A percentile compares a stretch with the other conserved stretches of the same genome.
These are phyloP conservation scores for Anthopleura sola DNA, from an alignment of 64 coral and sea anemone genomes.

Conservation along the genomic window DNA sequence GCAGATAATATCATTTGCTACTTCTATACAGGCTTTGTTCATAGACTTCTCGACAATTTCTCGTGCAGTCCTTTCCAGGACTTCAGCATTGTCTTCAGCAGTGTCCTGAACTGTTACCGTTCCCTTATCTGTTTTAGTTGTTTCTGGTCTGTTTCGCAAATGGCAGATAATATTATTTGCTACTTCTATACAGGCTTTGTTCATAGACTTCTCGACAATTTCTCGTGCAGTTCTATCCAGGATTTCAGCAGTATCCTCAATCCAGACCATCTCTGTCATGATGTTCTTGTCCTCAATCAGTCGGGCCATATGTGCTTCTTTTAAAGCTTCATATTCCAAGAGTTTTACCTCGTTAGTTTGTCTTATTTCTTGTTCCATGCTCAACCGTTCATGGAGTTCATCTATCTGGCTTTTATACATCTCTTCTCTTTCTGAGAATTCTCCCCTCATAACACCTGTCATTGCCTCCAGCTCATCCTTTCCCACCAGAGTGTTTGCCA, in stretches of 20 bases:
- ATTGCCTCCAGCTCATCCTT: background rate
- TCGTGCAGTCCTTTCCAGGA: no score
- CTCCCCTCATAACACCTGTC: background rate
- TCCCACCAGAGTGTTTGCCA: background rate
- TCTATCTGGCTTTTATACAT: background rate
- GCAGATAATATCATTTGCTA: background rate
- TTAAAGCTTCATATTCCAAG: background rate
- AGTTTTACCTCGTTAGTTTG: background rate
- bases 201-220: background rate
- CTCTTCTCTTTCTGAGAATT: background rate
- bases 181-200: background rate
- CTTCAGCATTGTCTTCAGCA: no score
- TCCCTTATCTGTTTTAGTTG: no score
- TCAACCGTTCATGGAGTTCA: background rate
- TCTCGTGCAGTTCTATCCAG: conserved; percentile 3
- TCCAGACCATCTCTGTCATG: conserved; percentile 5
- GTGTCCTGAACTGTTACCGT: background rate
- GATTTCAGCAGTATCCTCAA: background rate
- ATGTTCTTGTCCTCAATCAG: background rate
- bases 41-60: no score
- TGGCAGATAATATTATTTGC: background rate
- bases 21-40: no score
- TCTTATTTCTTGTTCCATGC: background rate
- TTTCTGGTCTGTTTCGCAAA: background rate
- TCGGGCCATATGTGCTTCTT: background rate